Evolutionary conservation across 2,888 invertebrate species (phyloP).

Genomic region (Dorcus parallelipipedus): DNA sequence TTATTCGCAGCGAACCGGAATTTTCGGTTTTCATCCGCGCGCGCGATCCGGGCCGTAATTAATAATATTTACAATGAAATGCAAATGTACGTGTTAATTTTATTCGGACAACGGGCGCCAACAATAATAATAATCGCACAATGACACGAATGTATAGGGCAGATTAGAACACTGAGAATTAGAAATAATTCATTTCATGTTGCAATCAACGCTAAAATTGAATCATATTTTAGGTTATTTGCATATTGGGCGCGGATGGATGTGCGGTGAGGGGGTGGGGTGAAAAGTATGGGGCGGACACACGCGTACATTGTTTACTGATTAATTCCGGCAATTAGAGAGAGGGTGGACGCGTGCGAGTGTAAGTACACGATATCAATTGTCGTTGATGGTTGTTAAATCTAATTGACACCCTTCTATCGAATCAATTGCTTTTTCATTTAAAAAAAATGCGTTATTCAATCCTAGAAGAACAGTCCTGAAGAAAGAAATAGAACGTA

Average conservation of each 20-base stretch:
- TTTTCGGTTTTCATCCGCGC: no score
- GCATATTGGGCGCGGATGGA: constrained; percentile 2
- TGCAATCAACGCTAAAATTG: constrained; percentile 4
- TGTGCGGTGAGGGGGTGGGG: neutral
- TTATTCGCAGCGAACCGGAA: no score
- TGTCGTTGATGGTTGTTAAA: constrained; percentile 23
- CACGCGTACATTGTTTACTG: constrained; percentile 5
- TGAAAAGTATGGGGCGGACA: neutral
- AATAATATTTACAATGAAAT: no score
- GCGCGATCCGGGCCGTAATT: no score
- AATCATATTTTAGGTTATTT: constrained; percentile 4
- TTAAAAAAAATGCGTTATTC: no score
- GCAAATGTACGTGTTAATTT: no score
- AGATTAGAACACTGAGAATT: constrained; percentile 1
- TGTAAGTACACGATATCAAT: constrained; percentile 31
- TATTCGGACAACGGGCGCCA: no score
- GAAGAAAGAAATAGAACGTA: no score
- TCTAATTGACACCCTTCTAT: constrained; percentile 12
- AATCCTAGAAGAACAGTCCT: no score
- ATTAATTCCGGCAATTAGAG: constrained; percentile 5
- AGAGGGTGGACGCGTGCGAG: neutral
- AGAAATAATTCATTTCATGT: constrained; percentile 1
- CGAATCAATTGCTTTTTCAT: no score
- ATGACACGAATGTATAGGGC: neutral
- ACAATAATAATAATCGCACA: constrained; percentile 1